Evolutionary conservation across 2,797 vertebrate genomes (phyloP), one percentile per base, ranked within the genome.

Genomic region (Streptopelia turtur): DNA sequence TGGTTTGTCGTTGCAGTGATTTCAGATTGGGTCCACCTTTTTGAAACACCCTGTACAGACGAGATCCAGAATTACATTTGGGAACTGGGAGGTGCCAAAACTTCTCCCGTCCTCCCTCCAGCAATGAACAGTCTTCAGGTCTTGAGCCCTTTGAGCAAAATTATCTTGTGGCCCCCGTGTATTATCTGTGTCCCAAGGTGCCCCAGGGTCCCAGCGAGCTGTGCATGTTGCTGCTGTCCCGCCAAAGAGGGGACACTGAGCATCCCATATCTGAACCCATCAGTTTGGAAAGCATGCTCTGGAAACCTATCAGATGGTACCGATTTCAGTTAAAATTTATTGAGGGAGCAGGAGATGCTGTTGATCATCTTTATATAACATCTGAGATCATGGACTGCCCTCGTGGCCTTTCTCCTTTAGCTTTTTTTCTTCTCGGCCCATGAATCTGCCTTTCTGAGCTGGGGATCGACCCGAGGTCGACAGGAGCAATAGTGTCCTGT

Each of bases 391-490:
- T 16, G 16, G 37, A 23, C n/a, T 84, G 13, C 15, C 47, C 28
- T 71, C 41, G 31, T 57, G 50, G 18, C n/a, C 45, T 60, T 84
- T 79, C 22, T 65, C 11, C 47, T 82, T 71, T 31, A 68, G 25
- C 74, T 71, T 61, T 31, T 41, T 47, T 74, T 52, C 65, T 79
- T 81, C 45, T 64, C 20, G 37, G 37, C 33, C 15, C 13, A 4
- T n/a, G 13, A 71, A 39, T 64, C 22, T 59, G 52, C 6, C 41
- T 49, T 80, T 43, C 45, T 33, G 59, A 87, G 61, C 53, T 70
- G 45, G 47, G 39, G 14, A 55, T 45, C 1, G 0, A 25, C 57
- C 68, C 16, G 17, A 13, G 39, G 23, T 61, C 31, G 31, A 0
- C 28, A 23, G 45, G 21, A 50, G 16, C 57, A 22, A 6, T 30